phyloP scores from a whole-genome alignment of 2,888 invertebrate species.

The Lumbricus terrestris region DNA sequence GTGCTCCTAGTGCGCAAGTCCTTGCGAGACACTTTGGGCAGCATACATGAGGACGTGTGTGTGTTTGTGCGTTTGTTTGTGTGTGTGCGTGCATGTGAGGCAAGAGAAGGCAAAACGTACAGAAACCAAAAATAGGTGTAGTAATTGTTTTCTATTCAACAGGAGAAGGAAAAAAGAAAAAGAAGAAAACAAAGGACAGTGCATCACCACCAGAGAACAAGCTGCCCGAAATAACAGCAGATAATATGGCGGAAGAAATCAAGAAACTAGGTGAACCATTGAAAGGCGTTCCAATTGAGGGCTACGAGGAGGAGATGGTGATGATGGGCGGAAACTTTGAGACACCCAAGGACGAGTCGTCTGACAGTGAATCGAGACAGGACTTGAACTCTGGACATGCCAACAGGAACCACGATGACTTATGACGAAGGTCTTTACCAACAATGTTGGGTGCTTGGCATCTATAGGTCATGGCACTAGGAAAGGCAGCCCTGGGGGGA shows the following conservation, averaged over 20 bases:
- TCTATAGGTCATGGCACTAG: background rate
- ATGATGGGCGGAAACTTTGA: background rate
- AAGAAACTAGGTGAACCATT: background rate
- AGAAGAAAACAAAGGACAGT: background rate
- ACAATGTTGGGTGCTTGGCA: background rate
- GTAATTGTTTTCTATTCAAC: background rate
- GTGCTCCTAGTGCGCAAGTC: too few relatives aligned
- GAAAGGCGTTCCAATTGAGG: background rate
- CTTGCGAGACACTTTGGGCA: background rate
- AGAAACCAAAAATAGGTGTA: background rate
- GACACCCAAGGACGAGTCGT: background rate
- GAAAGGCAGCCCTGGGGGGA: background rate
- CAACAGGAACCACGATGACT: background rate
- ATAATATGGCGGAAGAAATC: background rate
- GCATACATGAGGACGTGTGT: background rate
- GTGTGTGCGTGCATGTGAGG: background rate
- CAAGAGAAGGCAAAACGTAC: background rate
- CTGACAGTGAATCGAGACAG: background rate
- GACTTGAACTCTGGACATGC: background rate
- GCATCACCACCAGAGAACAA: background rate
- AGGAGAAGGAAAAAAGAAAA: slow-evolving; percentile 4
- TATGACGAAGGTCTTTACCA: slow-evolving; percentile 6
- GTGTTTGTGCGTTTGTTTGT: too few relatives aligned
- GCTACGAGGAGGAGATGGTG: background rate
- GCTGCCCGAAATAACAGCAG: background rate